Conservation (phyloP, 2,797 vertebrate genomes). For the Chaetophractus vellerosus region DNA sequence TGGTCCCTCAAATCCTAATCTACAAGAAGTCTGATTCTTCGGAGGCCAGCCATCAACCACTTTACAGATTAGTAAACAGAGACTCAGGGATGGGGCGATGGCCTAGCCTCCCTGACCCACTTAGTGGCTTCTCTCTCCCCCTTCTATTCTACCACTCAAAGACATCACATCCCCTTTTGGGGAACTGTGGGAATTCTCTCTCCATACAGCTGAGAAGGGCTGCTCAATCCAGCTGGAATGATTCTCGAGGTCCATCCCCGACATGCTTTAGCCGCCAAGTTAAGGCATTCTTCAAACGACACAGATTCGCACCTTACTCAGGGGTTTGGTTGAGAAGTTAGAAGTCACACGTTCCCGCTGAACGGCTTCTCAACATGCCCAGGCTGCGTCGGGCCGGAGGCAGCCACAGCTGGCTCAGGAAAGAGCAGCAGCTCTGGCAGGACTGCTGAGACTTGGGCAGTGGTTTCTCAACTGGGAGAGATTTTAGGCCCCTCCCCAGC, state of each 20-base stretch:
- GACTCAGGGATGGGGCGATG: rapidly evolving
- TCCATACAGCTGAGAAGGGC: background rate
- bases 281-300: background rate
- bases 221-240: background rate
- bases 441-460: background rate
- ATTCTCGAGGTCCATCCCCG: background rate
- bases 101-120: background rate
- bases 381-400: background rate
- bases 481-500: background rate
- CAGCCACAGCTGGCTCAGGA: background rate
- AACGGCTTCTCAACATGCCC: rapidly evolving
- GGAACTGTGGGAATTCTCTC: background rate
- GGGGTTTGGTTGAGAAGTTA: background rate
- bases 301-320: rapidly evolving
- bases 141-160: background rate
- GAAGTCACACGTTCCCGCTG: background rate
- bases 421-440: rapidly evolving
- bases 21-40: rapidly evolving
- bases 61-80: background rate
- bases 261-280: background rate
- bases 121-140: background rate
- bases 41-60: background rate
- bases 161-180: background rate
- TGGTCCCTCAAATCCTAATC: background rate
- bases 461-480: rapidly evolving